Percentiles rank a stretch among this genome's conserved stretches.
phyloP scores from a whole-genome alignment of 2,888 invertebrate species.

The Zootermopsis nevadensis region DNA sequence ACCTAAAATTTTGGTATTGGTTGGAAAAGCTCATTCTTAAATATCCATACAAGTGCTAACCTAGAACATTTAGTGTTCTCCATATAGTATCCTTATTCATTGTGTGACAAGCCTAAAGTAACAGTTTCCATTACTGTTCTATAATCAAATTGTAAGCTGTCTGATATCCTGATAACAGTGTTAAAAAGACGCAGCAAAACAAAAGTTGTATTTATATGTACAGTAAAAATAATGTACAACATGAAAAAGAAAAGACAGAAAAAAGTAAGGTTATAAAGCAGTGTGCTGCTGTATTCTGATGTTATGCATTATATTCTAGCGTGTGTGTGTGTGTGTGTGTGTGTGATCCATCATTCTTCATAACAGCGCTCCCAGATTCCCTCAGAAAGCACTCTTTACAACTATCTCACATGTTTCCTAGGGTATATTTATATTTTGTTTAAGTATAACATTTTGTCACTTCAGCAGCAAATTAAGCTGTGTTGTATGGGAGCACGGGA shows the following conservation, averaged over 20 bases:
- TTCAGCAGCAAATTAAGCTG: too few relatives aligned
- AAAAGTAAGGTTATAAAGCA: too few relatives aligned
- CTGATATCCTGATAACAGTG: not conserved
- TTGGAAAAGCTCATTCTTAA: not conserved
- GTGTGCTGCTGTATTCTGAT: conserved; percentile 1
- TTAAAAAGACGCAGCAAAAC: conserved; percentile 24
- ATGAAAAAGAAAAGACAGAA: not conserved
- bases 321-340: too few relatives aligned
- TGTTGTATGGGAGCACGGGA: too few relatives aligned
- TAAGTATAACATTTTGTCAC: too few relatives aligned
- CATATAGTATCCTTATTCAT: conserved; percentile 11
- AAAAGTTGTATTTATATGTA: conserved; percentile 29
- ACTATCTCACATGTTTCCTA: too few relatives aligned
- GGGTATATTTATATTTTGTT: too few relatives aligned
- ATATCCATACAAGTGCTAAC: not conserved
- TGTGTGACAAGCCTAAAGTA: conserved; percentile 18
- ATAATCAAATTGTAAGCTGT: not conserved
- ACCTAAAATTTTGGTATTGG: too few relatives aligned
- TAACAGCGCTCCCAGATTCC: too few relatives aligned
- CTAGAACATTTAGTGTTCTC: conserved; percentile 15
- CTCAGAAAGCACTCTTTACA: too few relatives aligned
- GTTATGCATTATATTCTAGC: not conserved
- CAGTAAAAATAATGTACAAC: conserved; percentile 30
- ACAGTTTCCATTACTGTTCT: conserved; percentile 1
- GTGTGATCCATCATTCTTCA: too few relatives aligned